Percentiles rank a stretch among this genome's conserved stretches.
These are phyloP conservation scores for Criorhina ranunculi DNA, from an alignment of 2,888 invertebrate genomes.

Conservation along the genomic window DNA sequence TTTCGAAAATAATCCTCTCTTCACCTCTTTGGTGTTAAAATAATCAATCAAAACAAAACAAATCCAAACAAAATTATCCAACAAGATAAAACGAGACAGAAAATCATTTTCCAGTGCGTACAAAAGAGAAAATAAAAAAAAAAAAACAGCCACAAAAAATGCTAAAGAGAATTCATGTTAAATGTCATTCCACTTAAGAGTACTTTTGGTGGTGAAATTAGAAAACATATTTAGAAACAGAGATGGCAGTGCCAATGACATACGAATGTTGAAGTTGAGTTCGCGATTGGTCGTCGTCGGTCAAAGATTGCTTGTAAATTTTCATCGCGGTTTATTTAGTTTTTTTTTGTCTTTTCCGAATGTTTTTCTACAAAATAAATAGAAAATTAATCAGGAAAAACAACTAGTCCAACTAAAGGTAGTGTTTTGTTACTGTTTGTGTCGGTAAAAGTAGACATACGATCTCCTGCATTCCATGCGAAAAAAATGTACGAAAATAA, in stretches of 20 bases:
- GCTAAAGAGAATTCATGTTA: not conserved
- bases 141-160: constrained; percentile 5
- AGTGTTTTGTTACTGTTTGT: not conserved
- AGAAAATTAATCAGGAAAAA: constrained; percentile 1
- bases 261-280: constrained; percentile 61
- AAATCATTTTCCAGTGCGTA: not conserved
- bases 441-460: not conserved
- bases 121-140: constrained; percentile 43
- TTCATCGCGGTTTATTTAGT: constrained; percentile 31
- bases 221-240: constrained; percentile 12
- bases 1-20: not conserved
- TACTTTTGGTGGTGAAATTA: constrained; percentile 34
- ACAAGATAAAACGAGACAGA: constrained; percentile 7
- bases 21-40: not conserved
- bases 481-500: constrained; percentile 56
- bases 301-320: constrained; percentile 16
- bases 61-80: constrained; percentile 39
- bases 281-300: constrained; percentile 60
- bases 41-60: constrained; percentile 60
- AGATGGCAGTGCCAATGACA: constrained; percentile 33
- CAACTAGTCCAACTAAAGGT: constrained; percentile 1
- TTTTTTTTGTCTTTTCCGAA: not conserved
- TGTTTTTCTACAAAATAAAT: constrained; percentile 4
- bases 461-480: constrained; percentile 57
- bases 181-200: constrained; percentile 38